These are phyloP conservation scores for Lepeophtheirus salmonis DNA, from an alignment of 1,140 invertebrate species.

Conservation along the genomic window DNA sequence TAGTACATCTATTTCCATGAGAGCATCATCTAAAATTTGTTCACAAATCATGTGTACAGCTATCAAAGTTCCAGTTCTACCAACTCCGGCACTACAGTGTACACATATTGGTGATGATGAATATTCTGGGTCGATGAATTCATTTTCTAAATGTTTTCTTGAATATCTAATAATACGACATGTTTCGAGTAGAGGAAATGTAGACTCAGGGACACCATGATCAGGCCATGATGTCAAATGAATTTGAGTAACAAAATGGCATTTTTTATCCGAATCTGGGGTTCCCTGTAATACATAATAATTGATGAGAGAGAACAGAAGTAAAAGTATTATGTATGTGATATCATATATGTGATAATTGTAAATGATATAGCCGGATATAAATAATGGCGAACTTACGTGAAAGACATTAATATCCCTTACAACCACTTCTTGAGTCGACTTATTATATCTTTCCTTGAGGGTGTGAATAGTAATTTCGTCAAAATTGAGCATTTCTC, in stretches of 20 bases:
- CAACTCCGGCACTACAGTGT: slow-evolving; percentile 25
- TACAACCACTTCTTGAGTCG: neutral
- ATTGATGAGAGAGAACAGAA: too few species aligned
- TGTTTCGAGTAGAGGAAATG: slow-evolving; percentile 11
- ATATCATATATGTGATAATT: neutral
- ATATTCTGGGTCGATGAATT: neutral
- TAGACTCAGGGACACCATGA: slow-evolving; percentile 17
- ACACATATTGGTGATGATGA: slow-evolving; percentile 9
- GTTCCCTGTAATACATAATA: neutral
- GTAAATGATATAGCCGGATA: neutral
- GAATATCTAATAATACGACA: neutral
- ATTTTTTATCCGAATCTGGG: neutral
- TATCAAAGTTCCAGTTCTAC: slow-evolving; percentile 22
- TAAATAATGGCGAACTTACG: neutral
- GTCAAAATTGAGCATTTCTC: slow-evolving; percentile 1
- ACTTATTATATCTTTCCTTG: too few species aligned
- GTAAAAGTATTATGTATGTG: too few species aligned
- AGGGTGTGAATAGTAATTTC: neutral
- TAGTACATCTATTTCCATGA: slow-evolving; percentile 3
- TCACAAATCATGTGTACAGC: slow-evolving; percentile 9
- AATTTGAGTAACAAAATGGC: slow-evolving; percentile 18
- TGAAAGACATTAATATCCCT: neutral
- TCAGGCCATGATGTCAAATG: slow-evolving; percentile 20
- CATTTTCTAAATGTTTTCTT: neutral
- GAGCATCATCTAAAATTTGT: neutral